phyloP scores from a whole-genome alignment of 2,797 vertebrate species.

The Anisognathus igniventris region DNA sequence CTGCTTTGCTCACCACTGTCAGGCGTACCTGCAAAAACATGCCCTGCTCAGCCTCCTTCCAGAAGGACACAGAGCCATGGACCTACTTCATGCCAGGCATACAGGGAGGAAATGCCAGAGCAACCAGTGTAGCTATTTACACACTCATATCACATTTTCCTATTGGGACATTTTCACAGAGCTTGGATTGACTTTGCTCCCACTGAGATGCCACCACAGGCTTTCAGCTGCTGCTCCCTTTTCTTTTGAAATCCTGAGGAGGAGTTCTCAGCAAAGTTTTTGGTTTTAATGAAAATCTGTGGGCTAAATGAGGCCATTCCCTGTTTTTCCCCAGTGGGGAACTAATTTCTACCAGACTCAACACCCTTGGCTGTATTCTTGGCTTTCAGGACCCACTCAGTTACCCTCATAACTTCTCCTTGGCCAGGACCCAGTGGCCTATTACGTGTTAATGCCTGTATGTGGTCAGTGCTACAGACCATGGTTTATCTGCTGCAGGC shows the following conservation, averaged over 20 bases:
- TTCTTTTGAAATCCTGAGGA: neutral
- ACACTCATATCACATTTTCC: rapidly evolving
- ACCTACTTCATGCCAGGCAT: neutral
- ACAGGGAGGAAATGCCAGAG: neutral
- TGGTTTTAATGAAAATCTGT: neutral
- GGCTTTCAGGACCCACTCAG: neutral
- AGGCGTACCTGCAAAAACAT: neutral
- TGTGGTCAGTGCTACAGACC: neutral
- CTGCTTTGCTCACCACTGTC: rapidly evolving
- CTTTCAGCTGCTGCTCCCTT: neutral
- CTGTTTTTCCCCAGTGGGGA: neutral
- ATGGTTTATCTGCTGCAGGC: neutral
- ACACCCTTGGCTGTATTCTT: neutral
- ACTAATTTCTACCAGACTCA: neutral
- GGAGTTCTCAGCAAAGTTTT: neutral
- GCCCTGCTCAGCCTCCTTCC: neutral
- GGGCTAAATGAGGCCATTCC: neutral
- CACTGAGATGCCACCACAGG: neutral
- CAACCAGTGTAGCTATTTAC: neutral
- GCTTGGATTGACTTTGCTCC: neutral
- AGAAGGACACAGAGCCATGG: neutral
- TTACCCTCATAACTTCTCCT: neutral
- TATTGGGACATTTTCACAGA: neutral
- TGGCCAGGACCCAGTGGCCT: neutral
- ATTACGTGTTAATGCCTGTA: rapidly evolving